Percentiles rank a stretch among this genome's conserved stretches.
Evolutionary conservation across 2,113 vertebrate species (phyloP).

Genomic region (Brachionichthys hirsutus): DNA sequence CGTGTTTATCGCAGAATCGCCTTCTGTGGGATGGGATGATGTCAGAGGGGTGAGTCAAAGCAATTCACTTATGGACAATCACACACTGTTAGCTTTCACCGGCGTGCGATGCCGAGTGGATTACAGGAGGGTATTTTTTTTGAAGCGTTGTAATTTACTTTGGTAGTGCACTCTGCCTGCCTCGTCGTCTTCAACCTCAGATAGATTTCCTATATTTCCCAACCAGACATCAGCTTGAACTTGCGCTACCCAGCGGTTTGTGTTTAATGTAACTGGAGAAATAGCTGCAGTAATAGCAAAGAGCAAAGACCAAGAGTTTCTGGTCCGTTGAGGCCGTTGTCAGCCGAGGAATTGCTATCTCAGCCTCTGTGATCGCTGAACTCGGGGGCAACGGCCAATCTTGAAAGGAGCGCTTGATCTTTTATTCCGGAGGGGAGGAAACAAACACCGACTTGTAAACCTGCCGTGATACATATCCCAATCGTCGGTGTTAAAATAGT

Average conservation of each 20-base stretch:
- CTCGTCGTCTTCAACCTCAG: constrained; percentile 33
- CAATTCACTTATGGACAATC: constrained; percentile 3
- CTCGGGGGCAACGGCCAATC: constrained; percentile 46
- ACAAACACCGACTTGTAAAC: constrained; percentile 47
- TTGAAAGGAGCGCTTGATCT: constrained; percentile 45
- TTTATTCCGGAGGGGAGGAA: constrained; percentile 41
- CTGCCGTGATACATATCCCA: not conserved
- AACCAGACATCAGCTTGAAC: constrained; percentile 37
- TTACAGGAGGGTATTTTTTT: constrained; percentile 12
- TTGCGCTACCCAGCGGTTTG: constrained; percentile 40
- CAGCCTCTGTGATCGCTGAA: constrained; percentile 43
- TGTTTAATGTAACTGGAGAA: constrained; percentile 41
- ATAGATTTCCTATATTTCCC: constrained; percentile 56
- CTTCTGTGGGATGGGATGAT: not conserved
- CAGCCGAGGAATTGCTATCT: constrained; percentile 35
- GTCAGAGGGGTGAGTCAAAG: constrained; percentile 2
- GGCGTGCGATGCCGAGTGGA: constrained; percentile 6
- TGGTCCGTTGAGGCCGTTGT: constrained; percentile 49
- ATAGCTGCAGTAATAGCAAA: constrained; percentile 42
- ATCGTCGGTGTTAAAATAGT: too few relatives aligned
- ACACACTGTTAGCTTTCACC: constrained; percentile 1
- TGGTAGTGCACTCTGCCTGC: constrained; percentile 27
- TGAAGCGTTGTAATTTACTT: constrained; percentile 40
- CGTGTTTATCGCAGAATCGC: constrained; percentile 8
- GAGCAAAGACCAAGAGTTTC: constrained; percentile 42